phyloP scores from a whole-genome alignment of 2,113 vertebrate genomes.

The Sclerurus mexicanus region DNA sequence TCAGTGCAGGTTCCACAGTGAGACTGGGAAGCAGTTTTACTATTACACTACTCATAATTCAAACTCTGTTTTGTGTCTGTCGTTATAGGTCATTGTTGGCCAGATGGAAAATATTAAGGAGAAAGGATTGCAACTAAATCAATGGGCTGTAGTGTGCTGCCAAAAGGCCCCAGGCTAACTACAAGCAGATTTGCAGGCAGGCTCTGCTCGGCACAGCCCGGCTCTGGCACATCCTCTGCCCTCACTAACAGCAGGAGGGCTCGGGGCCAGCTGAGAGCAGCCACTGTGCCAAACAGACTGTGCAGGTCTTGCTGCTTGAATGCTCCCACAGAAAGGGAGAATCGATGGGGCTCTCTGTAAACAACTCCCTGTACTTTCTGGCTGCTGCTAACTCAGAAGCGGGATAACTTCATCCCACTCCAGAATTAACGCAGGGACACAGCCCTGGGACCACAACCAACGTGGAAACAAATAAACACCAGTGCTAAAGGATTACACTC shows the following conservation, averaged over 20 bases:
- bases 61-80: slow-evolving; percentile 79
- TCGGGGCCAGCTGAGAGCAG: slow-evolving; percentile 71
- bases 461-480: not conserved
- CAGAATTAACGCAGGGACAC: slow-evolving; percentile 8
- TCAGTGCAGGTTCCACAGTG: slow-evolving; percentile 65
- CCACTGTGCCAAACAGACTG: slow-evolving; percentile 85
- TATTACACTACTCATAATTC: slow-evolving; percentile 76
- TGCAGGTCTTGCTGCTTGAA: slow-evolving; percentile 76
- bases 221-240: slow-evolving; percentile 77
- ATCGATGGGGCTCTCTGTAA: slow-evolving; percentile 83
- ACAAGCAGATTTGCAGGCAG: slow-evolving; percentile 78
- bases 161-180: slow-evolving; percentile 76
- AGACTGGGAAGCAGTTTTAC: slow-evolving; percentile 69
- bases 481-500: not conserved
- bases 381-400: slow-evolving; percentile 69
- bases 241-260: slow-evolving; percentile 76
- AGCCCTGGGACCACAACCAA: not conserved
- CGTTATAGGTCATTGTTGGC: slow-evolving; percentile 83
- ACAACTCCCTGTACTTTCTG: slow-evolving; percentile 83
- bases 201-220: slow-evolving; percentile 62
- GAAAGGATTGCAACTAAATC: slow-evolving; percentile 82
- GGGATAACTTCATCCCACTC: slow-evolving; percentile 67
- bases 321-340: slow-evolving; percentile 83
- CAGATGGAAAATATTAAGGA: slow-evolving; percentile 91
- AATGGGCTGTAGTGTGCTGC: slow-evolving; percentile 70